Base-by-base conservation (phyloP, 2,797 vertebrate species). In the Acanthurus leucopareius region DNA sequence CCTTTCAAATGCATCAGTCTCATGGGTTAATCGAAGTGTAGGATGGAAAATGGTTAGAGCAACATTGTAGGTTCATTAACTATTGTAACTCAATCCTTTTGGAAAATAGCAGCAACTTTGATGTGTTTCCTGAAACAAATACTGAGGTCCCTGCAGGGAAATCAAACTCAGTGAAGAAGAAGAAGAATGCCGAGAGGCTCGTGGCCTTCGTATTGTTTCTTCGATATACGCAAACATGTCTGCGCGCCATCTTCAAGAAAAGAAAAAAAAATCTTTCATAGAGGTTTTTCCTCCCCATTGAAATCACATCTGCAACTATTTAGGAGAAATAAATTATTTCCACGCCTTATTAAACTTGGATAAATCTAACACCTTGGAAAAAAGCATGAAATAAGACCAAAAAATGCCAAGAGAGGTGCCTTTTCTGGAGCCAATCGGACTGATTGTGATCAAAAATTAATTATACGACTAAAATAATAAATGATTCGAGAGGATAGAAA, bases 61-160 rank as follows among this genome's bases (percentile, higher is more conserved):
- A 82, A 85, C 74, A 78, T 42, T 60, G 60, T 5, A 8, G 49
- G 17, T 84, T 80, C 80, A 88, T 88, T 87, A 83, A 79, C 69
- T 65, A 19, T 16, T 66, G 69, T 59, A 72, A 84, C 67, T 25
- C 54, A 28, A 81, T 79, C 70, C 74, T 25, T 25, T 59, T 61
- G 71, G 77, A 84, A 88, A 91, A 77, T n/a, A 67, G 45, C 44
- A 56, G 20, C 10, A 25, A 61, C 75, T 75, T 58, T 85, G 61
- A 79, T 69, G 73, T 59, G 63, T 73, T 81, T 80, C 63, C 75
- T 74, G 67, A 84, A 54, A 84, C 68, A 79, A 86, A 87, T 20
- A 68, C 7, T 13, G 19, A 62, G 48, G 10, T 68, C 79, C 63
- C 84, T 59, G 52, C 62, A 66, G 85, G 87, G 80, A 88, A 87